phyloP scores from a whole-genome alignment of 2,113 vertebrate genomes.

The Xyrauchen texanus region DNA sequence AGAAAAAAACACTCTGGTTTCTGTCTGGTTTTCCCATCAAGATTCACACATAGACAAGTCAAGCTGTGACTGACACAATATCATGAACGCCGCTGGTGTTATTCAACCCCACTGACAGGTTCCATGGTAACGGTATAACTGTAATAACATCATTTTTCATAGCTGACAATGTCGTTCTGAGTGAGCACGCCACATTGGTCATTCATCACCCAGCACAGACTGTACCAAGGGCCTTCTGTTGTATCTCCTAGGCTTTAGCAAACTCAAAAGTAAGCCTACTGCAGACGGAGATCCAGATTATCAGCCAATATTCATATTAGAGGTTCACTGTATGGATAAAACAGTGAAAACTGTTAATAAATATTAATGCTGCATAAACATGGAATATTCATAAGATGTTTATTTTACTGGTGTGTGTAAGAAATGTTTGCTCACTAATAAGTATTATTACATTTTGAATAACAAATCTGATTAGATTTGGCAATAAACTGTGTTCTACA shows the following conservation, averaged over 20 bases:
- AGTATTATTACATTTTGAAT: constrained; percentile 22
- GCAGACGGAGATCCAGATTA: constrained; percentile 21
- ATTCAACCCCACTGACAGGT: constrained; percentile 46
- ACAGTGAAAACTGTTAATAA: neutral
- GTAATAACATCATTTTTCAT: constrained; percentile 56
- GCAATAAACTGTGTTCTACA: neutral
- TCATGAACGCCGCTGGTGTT: constrained; percentile 29
- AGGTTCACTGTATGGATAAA: constrained; percentile 11
- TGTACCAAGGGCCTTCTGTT: constrained; percentile 7
- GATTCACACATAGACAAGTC: neutral
- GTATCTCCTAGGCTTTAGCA: neutral
- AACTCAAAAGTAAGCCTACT: constrained; percentile 1
- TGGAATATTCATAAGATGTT: neutral
- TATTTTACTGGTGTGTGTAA: constrained; percentile 3
- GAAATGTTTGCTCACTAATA: neutral
- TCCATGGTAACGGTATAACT: constrained; percentile 48
- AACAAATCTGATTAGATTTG: constrained; percentile 1
- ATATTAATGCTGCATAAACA: neutral
- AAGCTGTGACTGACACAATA: constrained; percentile 10
- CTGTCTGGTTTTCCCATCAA: neutral
- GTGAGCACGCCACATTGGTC: constrained; percentile 36
- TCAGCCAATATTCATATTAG: neutral
- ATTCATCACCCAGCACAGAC: constrained; percentile 47
- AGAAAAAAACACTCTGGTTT: neutral
- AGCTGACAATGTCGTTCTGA: constrained; percentile 49